Evolutionary conservation across 2,113 vertebrate genomes (phyloP).

Genomic region (Halcyon senegalensis): DNA sequence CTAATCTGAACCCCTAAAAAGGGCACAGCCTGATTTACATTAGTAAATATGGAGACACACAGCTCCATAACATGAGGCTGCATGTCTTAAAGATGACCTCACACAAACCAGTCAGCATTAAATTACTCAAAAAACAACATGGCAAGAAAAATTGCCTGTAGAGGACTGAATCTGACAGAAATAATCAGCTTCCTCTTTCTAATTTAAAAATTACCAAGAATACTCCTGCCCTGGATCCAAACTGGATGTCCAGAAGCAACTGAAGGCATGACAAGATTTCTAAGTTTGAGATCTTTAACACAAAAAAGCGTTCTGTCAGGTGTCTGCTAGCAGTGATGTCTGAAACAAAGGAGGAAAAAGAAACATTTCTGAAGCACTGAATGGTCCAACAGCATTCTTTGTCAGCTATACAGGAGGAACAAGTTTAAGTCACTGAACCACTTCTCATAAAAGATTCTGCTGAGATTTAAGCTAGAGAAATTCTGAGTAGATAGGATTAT

Average conservation of each 20-base stretch:
- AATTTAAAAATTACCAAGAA: not conserved
- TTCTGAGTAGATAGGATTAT: not conserved
- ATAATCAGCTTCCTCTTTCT: not conserved
- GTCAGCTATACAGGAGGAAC: not conserved
- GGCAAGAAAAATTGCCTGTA: not conserved
- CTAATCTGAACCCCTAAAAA: not conserved
- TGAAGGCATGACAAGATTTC: not conserved
- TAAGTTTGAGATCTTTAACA: not conserved
- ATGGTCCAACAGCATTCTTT: not conserved
- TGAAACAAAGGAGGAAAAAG: not conserved
- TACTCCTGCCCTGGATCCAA: not conserved
- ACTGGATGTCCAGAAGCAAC: not conserved
- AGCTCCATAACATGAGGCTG: not conserved
- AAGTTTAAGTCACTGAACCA: not conserved
- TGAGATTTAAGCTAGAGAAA: not conserved
- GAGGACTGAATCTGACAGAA: not conserved
- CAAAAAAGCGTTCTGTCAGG: not conserved
- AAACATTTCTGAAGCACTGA: not conserved
- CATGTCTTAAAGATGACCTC: rapidly evolving
- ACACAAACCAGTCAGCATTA: not conserved
- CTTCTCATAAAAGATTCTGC: not conserved
- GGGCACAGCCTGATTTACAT: not conserved
- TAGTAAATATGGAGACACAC: not conserved
- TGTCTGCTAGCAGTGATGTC: not conserved
- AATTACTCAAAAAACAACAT: not conserved